Conservation (phyloP, 1,140 invertebrate genomes). For the Drosophila quadrilineata region DNA sequence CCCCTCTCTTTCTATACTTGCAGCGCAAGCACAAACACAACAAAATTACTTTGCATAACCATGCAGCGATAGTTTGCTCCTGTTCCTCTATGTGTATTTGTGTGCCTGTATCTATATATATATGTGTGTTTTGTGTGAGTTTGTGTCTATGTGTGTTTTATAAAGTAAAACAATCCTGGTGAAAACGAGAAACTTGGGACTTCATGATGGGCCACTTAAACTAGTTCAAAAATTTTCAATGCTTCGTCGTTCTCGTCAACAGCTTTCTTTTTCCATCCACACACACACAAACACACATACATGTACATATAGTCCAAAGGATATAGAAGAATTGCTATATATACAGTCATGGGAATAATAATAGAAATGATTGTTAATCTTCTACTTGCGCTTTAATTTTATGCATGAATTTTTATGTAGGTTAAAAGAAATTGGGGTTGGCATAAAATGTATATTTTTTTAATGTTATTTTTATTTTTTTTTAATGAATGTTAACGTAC, state of each 20-base stretch:
- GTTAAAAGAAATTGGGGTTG: no score
- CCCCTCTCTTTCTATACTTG: neutral
- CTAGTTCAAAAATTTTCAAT: slow-evolving; percentile 77
- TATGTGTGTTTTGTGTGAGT: slow-evolving; percentile 24
- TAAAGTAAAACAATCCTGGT: slow-evolving; percentile 80
- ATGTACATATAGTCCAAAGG: slow-evolving; percentile 7
- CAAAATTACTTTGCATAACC: slow-evolving; percentile 80
- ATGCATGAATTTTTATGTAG: no score
- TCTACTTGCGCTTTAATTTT: no score
- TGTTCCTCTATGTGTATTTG: slow-evolving; percentile 11
- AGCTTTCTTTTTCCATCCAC: slow-evolving; percentile 52
- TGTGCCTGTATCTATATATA: slow-evolving; percentile 20
- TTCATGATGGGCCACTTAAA: slow-evolving; percentile 80
- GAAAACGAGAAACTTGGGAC: slow-evolving; percentile 80
- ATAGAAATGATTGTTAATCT: no score
- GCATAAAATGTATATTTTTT: no score
- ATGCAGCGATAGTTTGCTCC: slow-evolving; percentile 61
- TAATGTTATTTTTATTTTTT: no score
- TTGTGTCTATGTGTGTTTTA: slow-evolving; percentile 53
- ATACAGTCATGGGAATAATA: no score
- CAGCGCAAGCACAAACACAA: slow-evolving; percentile 48
- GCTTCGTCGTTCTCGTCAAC: slow-evolving; percentile 52
- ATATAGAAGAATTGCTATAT: no score
- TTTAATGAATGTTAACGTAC: no score
- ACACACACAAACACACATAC: slow-evolving; percentile 38